Base-by-base conservation (phyloP, 2,888 invertebrate species). In the Amiota mariae region DNA sequence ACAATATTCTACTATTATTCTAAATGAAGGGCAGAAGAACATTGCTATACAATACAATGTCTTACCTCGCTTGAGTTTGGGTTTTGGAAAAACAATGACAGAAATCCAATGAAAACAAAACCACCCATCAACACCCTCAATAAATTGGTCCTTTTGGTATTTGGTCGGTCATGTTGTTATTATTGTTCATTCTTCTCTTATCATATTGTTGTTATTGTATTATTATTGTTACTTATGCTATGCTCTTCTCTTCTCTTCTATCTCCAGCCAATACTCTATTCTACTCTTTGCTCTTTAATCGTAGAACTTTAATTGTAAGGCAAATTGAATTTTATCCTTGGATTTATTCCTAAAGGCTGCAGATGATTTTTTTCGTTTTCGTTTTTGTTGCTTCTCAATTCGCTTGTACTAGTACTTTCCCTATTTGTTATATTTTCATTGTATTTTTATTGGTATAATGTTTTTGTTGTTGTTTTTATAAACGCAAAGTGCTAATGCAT, bases 101-200 rank as follows among this genome's bases (percentile, higher is more conserved):
- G 76, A 85, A 86, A 87, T 82, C 81, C 85, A 88, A 87, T 84
- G 81, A 87, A 87, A 87, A 87, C 88, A 87, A 87, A 88, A 86
- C 87, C 88, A 86, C 87, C 88, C 87, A 89, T 87, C 86, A 87
- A 86, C 87, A 86, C 82, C 83, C 82, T 82, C 78, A 77, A 79
- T 76, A 81, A 85, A 84, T 85, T 82, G 82, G 67, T 51, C 49
- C 51, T 51, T 51, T 36, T 24, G 20, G 63, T 49, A 15, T 63
- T 72, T 71, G 20, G 57, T 59, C n/a, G 64, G 46, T 63, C 24
- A 67, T 73, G 67, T 57, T 71, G 20, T 46, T 71, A 15, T 54
- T 49, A 68, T 64, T 76, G 73, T 73, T 81, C 70, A 79, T 47
- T 64, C 66, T 77, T 72, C 72, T 80, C 71, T 80, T 80, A 71